A percentile compares a stretch with the other conserved stretches of the same genome.
phyloP scores from a whole-genome alignment of 2,113 vertebrate species.

The Xenotilapia flavipinnis region DNA sequence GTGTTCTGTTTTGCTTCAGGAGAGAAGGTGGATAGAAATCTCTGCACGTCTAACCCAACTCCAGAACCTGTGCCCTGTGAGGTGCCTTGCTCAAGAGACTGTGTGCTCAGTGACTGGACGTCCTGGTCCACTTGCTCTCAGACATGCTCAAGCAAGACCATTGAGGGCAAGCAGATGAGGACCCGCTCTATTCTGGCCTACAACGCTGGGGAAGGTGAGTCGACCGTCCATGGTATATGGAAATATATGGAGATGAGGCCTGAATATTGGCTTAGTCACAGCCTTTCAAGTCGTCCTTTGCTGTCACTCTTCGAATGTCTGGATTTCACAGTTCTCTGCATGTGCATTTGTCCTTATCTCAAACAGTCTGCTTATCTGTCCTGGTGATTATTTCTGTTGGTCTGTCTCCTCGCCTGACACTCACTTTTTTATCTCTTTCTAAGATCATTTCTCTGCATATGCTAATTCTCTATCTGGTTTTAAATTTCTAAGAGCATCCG shows the following conservation, averaged over 20 bases:
- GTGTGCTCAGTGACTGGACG: conserved; percentile 90
- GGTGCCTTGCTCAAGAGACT: conserved; percentile 89
- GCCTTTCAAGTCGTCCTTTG: conserved; percentile 51
- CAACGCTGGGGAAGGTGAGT: conserved; percentile 86
- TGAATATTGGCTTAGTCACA: conserved; percentile 28
- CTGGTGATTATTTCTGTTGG: conserved; percentile 34
- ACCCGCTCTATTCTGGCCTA: conserved; percentile 90
- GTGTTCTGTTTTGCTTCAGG: conserved; percentile 64
- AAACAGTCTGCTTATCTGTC: conserved; percentile 34
- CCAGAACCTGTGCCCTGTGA: conserved; percentile 80
- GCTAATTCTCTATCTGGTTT: not conserved
- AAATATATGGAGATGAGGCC: conserved; percentile 26
- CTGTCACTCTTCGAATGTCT: conserved; percentile 41
- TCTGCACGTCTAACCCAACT: conserved; percentile 80
- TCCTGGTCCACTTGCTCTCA: conserved; percentile 92
- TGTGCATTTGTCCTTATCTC: conserved; percentile 54
- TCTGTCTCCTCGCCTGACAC: conserved; percentile 20
- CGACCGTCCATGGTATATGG: not conserved
- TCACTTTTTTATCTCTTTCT: conserved; percentile 7
- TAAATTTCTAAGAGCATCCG: not conserved
- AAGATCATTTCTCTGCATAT: conserved; percentile 7
- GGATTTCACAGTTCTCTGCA: conserved; percentile 51
- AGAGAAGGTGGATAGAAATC: conserved; percentile 76
- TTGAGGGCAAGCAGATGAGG: conserved; percentile 89
- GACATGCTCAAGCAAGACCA: conserved; percentile 95